A percentile compares a stretch with the other conserved stretches of the same genome.
phyloP scores from a whole-genome alignment of 2,888 invertebrate genomes.

The Sesamia inferens region DNA sequence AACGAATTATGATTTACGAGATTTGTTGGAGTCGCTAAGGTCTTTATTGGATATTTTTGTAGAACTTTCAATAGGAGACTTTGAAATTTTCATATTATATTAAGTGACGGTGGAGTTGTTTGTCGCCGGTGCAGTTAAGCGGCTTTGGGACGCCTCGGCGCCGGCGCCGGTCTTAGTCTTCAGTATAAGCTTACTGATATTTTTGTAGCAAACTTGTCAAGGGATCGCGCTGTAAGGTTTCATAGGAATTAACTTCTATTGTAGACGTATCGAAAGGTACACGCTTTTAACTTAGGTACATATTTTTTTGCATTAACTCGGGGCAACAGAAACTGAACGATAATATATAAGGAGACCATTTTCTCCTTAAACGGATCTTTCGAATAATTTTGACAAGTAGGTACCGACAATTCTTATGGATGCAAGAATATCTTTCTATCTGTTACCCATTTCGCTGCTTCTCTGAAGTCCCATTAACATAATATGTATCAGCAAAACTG shows the following conservation, averaged over 20 bases:
- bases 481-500: slow-evolving; percentile 44
- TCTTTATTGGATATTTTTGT: slow-evolving; percentile 42
- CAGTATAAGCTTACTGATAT: slow-evolving; percentile 27
- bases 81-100: slow-evolving; percentile 29
- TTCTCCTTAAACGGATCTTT: neutral
- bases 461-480: slow-evolving; percentile 44
- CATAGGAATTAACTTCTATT: neutral
- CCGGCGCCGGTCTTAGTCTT: slow-evolving; percentile 41
- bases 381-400: neutral
- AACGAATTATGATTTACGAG: no score
- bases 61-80: slow-evolving; percentile 23
- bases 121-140: slow-evolving; percentile 30
- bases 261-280: neutral
- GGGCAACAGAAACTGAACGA: neutral
- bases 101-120: slow-evolving; percentile 27
- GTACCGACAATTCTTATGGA: neutral
- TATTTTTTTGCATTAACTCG: neutral
- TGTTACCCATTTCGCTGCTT: slow-evolving; percentile 35
- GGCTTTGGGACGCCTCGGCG: slow-evolving; percentile 29
- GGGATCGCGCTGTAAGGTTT: slow-evolving; percentile 5
- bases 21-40: slow-evolving; percentile 33
- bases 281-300: neutral
- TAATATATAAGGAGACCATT: neutral
- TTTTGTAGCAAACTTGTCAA: slow-evolving; percentile 19
- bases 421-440: slow-evolving; percentile 20